Conservation (phyloP, 2,113 vertebrate genomes). For the Cardinalis cardinalis region DNA sequence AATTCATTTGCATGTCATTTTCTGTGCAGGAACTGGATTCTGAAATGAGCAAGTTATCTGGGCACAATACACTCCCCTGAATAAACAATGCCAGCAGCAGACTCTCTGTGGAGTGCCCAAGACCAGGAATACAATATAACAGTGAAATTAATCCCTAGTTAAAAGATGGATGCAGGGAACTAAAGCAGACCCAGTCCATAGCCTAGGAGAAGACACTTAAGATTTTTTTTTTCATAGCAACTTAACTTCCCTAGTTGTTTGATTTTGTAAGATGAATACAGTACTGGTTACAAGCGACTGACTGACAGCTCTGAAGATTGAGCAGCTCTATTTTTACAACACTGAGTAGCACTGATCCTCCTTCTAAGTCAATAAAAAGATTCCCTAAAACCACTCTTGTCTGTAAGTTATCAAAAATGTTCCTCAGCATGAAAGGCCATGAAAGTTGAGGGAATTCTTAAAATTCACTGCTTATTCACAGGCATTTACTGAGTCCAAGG, state of each 20-base stretch:
- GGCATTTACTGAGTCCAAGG: neutral
- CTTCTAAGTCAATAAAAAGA: neutral
- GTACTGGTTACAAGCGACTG: neutral
- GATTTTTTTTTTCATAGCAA: neutral
- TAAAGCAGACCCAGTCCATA: neutral
- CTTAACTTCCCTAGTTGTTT: neutral
- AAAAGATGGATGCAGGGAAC: neutral
- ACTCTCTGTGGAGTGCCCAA: neutral
- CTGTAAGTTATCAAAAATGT: neutral
- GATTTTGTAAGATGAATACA: neutral
- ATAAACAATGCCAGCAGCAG: neutral
- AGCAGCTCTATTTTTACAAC: slow-evolving; percentile 19
- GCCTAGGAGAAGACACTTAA: neutral
- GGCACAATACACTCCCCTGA: neutral
- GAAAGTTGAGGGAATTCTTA: neutral
- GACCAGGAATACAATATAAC: neutral
- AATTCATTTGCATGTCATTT: neutral
- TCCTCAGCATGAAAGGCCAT: neutral
- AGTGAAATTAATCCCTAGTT: neutral
- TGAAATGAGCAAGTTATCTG: neutral
- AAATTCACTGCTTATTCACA: neutral
- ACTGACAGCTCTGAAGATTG: neutral
- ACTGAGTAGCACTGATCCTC: neutral
- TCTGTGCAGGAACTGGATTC: neutral
- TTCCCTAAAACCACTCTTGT: neutral